Base-by-base conservation (phyloP, 2,888 invertebrate genomes). In the Hypolimnas misippus region DNA sequence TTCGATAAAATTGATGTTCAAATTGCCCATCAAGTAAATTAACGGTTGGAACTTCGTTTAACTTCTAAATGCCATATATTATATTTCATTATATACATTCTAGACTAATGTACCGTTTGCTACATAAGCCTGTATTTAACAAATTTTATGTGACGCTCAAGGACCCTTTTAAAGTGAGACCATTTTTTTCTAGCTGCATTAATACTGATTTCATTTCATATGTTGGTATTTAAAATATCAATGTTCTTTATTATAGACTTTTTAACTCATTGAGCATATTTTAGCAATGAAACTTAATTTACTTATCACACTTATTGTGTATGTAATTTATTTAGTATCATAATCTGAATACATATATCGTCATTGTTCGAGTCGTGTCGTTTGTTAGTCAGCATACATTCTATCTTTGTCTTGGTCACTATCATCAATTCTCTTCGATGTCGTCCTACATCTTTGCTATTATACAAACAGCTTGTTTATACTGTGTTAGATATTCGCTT, bases 361-460 rank as follows among this genome's bases (percentile, higher is more conserved):
- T 63, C 61, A 62, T 68, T 66, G 64, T 68, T 59, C 59, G 61
- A 62, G 59, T 42, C 63, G 50, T 66, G 66, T 68, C 70, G 73
- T 74, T 70, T 69, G 73, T 76, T 74, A 73, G 73, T 73, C 72
- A 71, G 73, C 73, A 64, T 70, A 71, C 35, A 46, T 59, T 51
- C 69, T 74, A 72, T 71, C 72, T 76, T 49, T 63, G 62, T 58
- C 46, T 17, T 52, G 65, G 66, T 73, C 69, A 69, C 72, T 70
- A 74, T 72, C 75, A 80, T 77, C 74, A 76, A 77, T 73, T 54
- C 54, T 73, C 70, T 49, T 66, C 69, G 70, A 72, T 70, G 73
- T 73, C 51, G 69, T 62, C 71, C 71, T 73, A 74, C 70, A 74
- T 69, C 67, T 71, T 14, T 21, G 42, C 31, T 58, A 16, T 31